These are phyloP conservation scores for Drosophila persimilis DNA, from an alignment of 1,140 invertebrate species.

Conservation along the genomic window DNA sequence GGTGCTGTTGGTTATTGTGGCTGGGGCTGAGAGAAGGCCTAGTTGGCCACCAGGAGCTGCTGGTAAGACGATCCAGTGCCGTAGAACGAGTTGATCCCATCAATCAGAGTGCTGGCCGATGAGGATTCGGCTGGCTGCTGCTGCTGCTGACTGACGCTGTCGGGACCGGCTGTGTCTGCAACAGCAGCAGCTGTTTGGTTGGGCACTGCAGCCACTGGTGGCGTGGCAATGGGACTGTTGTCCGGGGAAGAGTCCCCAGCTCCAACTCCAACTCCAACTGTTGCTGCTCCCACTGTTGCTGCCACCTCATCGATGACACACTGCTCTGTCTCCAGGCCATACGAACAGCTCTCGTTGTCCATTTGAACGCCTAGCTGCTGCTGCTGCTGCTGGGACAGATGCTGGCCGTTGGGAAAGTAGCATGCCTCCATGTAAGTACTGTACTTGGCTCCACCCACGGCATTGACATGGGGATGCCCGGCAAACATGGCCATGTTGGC, in stretches of 20 bases:
- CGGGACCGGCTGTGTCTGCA: conserved; percentile 13
- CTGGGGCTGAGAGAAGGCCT: conserved; percentile 28
- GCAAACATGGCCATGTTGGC: conserved; percentile 46
- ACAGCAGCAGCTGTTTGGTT: background rate
- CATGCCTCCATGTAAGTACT: conserved; percentile 73
- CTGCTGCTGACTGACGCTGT: conserved; percentile 12
- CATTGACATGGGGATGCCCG: conserved; percentile 2
- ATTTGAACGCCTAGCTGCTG: conserved; percentile 29
- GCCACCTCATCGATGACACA: conserved; percentile 7
- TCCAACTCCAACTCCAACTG: background rate
- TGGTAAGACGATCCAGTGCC: conserved; percentile 73
- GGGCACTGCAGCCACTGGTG: conserved; percentile 21
- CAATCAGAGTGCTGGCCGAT: conserved; percentile 60
- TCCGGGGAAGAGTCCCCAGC: conserved; percentile 44
- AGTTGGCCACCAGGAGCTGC: conserved; percentile 81
- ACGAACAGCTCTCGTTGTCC: conserved; percentile 47
- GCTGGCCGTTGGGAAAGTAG: conserved; percentile 52
- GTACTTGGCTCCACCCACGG: conserved; percentile 50
- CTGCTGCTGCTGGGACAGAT: conserved; percentile 23
- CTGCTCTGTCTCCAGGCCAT: conserved; percentile 47
- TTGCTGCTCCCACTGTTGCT: background rate
- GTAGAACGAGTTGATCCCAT: conserved; percentile 82
- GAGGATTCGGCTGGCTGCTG: conserved; percentile 29
- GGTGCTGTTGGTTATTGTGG: background rate
- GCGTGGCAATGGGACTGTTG: conserved; percentile 52